phyloP scores from a whole-genome alignment of 1,140 invertebrate species.

The Drosophila kohkoa region DNA sequence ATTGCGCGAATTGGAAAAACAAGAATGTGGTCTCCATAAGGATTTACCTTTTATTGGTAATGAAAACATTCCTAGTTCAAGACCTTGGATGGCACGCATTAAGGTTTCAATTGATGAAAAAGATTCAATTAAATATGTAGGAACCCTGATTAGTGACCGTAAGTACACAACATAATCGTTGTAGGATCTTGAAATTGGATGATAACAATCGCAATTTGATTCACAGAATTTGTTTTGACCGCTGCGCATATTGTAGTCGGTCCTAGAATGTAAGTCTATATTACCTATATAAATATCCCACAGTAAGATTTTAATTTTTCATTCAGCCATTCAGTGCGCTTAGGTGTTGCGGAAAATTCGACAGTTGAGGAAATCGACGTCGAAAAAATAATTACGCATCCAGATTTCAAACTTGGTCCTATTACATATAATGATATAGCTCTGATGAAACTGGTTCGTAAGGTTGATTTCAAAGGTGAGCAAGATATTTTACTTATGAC shows the following conservation, averaged over 20 bases:
- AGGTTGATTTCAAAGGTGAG: constrained; percentile 1
- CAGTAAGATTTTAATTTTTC: not conserved
- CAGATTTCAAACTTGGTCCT: not conserved
- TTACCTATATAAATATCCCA: not conserved
- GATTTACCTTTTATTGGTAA: not conserved
- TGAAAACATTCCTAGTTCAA: not conserved
- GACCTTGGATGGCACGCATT: constrained; percentile 15
- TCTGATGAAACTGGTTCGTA: not conserved
- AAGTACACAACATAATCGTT: not conserved
- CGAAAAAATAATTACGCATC: constrained; percentile 1
- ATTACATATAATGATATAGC: constrained; percentile 9
- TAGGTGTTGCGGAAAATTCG: constrained; percentile 1
- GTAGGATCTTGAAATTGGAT: not conserved
- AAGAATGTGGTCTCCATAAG: no score
- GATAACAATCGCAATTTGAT: not conserved
- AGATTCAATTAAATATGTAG: not conserved
- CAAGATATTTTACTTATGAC: not conserved
- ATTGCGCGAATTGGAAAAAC: no score
- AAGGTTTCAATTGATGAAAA: not conserved
- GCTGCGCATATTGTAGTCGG: not conserved
- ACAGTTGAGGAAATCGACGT: constrained; percentile 3
- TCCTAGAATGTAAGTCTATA: not conserved
- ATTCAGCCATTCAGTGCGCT: not conserved
- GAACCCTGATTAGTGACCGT: constrained; percentile 21
- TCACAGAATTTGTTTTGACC: constrained; percentile 18